Percentiles rank a stretch among this genome's conserved stretches.
phyloP scores from a whole-genome alignment of 2,113 vertebrate genomes.

The Vulpes ferrilata region DNA sequence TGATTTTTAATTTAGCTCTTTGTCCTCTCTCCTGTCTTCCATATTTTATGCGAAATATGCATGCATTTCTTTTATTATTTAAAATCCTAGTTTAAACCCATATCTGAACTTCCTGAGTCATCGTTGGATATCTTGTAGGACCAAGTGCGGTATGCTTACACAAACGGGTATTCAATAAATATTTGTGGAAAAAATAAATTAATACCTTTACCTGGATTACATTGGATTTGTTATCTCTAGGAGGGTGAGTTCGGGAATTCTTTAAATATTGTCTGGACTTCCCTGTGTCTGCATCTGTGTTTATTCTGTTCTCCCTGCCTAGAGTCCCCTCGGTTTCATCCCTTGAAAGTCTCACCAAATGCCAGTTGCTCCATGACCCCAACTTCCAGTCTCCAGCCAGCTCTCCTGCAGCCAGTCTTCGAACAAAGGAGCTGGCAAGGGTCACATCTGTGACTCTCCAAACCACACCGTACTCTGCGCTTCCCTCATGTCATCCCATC shows the following conservation, averaged over 20 bases:
- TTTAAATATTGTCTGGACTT: constrained; percentile 33
- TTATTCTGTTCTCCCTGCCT: constrained; percentile 8
- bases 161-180: background rate
- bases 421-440: background rate
- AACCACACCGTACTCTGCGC: background rate
- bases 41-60: constrained; percentile 49
- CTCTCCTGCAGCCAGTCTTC: background rate
- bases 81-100: constrained; percentile 16
- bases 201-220: background rate
- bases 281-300: background rate
- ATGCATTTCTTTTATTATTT: constrained; percentile 33
- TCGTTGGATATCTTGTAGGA: background rate
- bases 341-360: constrained; percentile 25
- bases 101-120: background rate
- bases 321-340: background rate
- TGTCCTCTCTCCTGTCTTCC: constrained; percentile 30
- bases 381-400: background rate
- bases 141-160: background rate
- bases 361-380: background rate
- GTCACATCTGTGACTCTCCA: background rate
- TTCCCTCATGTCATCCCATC: background rate
- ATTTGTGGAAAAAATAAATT: constrained; percentile 35
- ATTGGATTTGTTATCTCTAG: constrained; percentile 19
- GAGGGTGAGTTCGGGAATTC: constrained; percentile 27
- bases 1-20: constrained; percentile 70